Conservation (phyloP, 2,888 invertebrate species). For the Nomada goodeniana region DNA sequence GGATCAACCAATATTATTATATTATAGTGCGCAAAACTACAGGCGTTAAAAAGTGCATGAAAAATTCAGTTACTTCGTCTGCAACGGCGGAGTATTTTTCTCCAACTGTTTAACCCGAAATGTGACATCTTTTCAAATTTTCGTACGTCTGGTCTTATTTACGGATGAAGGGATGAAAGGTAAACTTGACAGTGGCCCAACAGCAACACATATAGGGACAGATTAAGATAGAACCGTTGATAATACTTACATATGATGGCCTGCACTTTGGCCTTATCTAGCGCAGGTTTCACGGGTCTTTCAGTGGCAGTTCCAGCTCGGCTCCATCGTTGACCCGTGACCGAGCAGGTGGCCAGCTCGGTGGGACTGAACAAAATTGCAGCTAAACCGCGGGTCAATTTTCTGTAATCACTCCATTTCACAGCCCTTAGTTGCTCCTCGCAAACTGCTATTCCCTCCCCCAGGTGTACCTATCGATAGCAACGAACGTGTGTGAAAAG, state of each 20-base stretch:
- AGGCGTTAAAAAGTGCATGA: too few species aligned
- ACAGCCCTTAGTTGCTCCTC: conserved; percentile 89
- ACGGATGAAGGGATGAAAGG: not conserved
- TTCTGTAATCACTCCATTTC: conserved; percentile 91
- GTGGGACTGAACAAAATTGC: conserved; percentile 91
- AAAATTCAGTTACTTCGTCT: too few species aligned
- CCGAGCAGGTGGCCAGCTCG: conserved; percentile 90
- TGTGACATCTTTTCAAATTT: not conserved
- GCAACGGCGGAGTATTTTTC: too few species aligned
- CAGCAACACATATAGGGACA: not conserved
- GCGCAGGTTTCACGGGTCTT: conserved; percentile 90
- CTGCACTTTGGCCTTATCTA: conserved; percentile 90
- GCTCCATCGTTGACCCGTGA: conserved; percentile 91
- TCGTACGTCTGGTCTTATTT: not conserved
- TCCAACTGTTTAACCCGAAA: too few species aligned
- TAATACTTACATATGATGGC: conserved; percentile 88
- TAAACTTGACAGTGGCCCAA: not conserved
- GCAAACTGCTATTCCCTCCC: conserved; percentile 90
- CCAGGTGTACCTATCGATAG: conserved; percentile 87
- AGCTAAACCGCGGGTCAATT: conserved; percentile 90
- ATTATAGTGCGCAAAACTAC: too few species aligned
- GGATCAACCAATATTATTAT: too few species aligned
- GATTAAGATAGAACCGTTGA: not conserved
- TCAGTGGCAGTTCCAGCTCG: conserved; percentile 89
- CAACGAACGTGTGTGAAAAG: not conserved